A percentile compares a stretch with the other conserved stretches of the same genome.
Evolutionary conservation across 2,113 vertebrate genomes (phyloP).

Genomic region (Catharus fuscescens): DNA sequence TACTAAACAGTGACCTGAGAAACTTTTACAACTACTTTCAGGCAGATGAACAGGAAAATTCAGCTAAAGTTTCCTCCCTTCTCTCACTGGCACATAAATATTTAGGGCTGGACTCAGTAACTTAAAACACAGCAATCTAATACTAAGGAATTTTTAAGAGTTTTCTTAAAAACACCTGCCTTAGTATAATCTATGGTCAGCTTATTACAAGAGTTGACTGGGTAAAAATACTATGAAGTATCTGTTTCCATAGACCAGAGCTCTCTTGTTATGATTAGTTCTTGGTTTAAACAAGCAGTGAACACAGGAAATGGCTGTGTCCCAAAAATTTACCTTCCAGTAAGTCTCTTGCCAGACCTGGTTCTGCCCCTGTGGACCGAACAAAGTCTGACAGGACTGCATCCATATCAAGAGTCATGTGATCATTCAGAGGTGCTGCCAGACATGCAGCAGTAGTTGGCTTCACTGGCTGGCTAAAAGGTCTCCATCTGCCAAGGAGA

Average conservation of each 20-base stretch:
- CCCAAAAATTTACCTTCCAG: slow-evolving; percentile 88
- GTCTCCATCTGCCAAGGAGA: slow-evolving; percentile 84
- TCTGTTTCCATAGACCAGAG: not conserved
- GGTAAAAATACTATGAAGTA: not conserved
- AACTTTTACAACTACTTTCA: not conserved
- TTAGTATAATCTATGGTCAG: not conserved
- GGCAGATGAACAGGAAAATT: not conserved
- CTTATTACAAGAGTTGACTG: not conserved
- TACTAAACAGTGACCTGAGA: not conserved
- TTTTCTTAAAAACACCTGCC: not conserved
- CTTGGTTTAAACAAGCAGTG: not conserved
- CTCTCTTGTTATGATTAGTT: not conserved
- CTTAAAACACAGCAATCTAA: not conserved
- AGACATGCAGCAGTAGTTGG: slow-evolving; percentile 86
- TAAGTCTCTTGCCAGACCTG: slow-evolving; percentile 99
- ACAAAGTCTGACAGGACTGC: slow-evolving; percentile 99
- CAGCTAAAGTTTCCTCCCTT: not conserved
- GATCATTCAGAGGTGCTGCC: slow-evolving; percentile 92
- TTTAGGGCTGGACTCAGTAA: not conserved
- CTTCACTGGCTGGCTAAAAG: slow-evolving; percentile 85
- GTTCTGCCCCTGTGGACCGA: slow-evolving; percentile 99
- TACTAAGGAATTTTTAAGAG: not conserved
- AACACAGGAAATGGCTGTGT: not conserved
- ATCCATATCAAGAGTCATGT: slow-evolving; percentile 99
- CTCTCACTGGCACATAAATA: not conserved